These are phyloP conservation scores for Himantopus leucocephalus DNA, from an alignment of 2,113 vertebrate genomes.

Conservation along the genomic window DNA sequence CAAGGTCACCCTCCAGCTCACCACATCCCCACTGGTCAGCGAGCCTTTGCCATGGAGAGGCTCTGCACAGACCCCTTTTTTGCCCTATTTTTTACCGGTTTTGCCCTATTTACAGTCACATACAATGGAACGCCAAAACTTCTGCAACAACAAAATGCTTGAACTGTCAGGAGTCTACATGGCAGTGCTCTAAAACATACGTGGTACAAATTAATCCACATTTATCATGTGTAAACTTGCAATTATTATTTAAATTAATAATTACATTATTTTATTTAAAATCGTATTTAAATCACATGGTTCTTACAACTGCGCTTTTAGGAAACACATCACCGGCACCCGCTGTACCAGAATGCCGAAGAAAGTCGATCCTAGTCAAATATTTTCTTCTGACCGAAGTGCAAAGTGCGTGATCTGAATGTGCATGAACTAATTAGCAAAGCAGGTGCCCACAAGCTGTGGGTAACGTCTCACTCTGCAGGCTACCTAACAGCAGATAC, in stretches of 20 bases:
- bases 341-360: fast-evolving
- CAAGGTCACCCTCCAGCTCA: background rate
- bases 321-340: background rate
- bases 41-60: background rate
- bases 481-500: background rate
- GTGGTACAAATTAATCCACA: background rate
- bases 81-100: background rate
- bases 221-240: fast-evolving
- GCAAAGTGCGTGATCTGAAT: background rate
- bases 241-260: background rate
- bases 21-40: fast-evolving
- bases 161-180: background rate
- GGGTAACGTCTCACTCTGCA: background rate
- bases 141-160: background rate
- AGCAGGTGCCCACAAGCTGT: background rate
- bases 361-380: background rate
- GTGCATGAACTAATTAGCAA: background rate
- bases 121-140: background rate
- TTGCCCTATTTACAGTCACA: background rate
- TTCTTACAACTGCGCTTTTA: background rate
- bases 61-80: background rate
- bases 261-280: background rate
- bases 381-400: background rate
- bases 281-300: background rate
- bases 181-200: fast-evolving